Conservation (phyloP, 2,888 invertebrate genomes). For the Masnerella sp. region DNA sequence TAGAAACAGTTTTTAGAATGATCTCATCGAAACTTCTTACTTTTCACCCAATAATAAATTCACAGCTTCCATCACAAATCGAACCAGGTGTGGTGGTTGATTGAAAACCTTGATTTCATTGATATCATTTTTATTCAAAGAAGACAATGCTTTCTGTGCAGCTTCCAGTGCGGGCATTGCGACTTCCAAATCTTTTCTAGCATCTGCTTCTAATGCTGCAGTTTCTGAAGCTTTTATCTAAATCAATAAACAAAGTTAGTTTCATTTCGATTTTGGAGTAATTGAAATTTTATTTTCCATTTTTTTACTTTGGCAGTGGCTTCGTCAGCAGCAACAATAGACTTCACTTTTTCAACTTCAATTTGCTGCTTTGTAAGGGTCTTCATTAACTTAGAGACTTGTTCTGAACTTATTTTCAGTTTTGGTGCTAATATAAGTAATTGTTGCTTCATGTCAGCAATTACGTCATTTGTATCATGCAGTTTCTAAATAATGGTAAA, state of each 20-base stretch:
- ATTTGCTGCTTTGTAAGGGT: conserved; percentile 88
- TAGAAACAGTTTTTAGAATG: no score
- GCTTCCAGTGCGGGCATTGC: conserved; percentile 92
- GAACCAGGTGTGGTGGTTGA: conserved; percentile 91
- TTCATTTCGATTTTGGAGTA: not conserved
- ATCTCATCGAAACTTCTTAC: conserved; percentile 76
- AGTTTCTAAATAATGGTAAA: conserved; percentile 81
- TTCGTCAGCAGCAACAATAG: conserved; percentile 89
- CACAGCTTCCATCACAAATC: conserved; percentile 95
- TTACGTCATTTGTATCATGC: conserved; percentile 88
- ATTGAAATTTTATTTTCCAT: no score
- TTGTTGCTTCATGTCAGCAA: conserved; percentile 91
- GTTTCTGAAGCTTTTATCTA: conserved; percentile 91
- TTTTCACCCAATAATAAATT: conserved; percentile 90
- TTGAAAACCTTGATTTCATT: conserved; percentile 93
- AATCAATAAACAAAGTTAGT: not conserved
- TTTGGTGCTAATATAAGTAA: conserved; percentile 89
- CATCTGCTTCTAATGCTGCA: conserved; percentile 90
- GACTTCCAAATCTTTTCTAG: conserved; percentile 89
- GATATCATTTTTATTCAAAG: conserved; percentile 93
- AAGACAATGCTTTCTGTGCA: conserved; percentile 89
- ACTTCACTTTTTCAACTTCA: conserved; percentile 88
- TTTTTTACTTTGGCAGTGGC: conserved; percentile 85
- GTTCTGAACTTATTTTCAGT: conserved; percentile 86
- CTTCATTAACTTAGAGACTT: conserved; percentile 86